phyloP scores from a whole-genome alignment of 2,113 vertebrate genomes.

The Phyllostomus hastatus region DNA sequence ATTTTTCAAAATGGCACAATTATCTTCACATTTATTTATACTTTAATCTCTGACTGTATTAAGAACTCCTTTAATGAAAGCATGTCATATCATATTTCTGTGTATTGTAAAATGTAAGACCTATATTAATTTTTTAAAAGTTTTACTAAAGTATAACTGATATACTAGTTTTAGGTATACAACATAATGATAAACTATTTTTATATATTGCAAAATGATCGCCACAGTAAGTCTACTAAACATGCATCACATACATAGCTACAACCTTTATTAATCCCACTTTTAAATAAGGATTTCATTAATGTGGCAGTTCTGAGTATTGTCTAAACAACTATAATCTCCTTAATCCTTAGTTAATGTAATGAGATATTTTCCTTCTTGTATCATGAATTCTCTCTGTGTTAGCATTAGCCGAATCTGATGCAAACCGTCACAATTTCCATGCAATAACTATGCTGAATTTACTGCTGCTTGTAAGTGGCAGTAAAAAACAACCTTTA shows the following conservation, averaged over 20 bases:
- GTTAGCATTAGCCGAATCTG: not conserved
- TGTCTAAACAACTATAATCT: not conserved
- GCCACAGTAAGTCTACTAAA: not conserved
- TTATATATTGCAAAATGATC: not conserved
- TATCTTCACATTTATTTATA: not conserved
- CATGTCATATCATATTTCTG: not conserved
- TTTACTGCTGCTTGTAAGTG: not conserved
- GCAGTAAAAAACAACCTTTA: conserved; percentile 55
- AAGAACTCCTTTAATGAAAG: not conserved
- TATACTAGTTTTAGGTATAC: not conserved
- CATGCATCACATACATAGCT: not conserved
- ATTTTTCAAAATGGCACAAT: not conserved
- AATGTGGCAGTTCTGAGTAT: not conserved
- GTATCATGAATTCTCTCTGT: not conserved
- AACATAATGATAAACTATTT: not conserved
- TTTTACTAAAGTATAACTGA: not conserved
- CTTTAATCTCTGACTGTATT: not conserved
- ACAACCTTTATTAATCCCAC: not conserved
- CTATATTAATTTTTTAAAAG: not conserved
- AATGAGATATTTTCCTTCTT: not conserved
- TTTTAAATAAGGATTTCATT: not conserved
- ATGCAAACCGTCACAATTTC: not conserved
- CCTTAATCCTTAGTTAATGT: not conserved
- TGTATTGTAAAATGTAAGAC: not conserved
- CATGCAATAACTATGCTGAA: not conserved